Evolutionary conservation across 2,888 invertebrate species (phyloP).

Genomic region (Pristionchus fissidentatus): DNA sequence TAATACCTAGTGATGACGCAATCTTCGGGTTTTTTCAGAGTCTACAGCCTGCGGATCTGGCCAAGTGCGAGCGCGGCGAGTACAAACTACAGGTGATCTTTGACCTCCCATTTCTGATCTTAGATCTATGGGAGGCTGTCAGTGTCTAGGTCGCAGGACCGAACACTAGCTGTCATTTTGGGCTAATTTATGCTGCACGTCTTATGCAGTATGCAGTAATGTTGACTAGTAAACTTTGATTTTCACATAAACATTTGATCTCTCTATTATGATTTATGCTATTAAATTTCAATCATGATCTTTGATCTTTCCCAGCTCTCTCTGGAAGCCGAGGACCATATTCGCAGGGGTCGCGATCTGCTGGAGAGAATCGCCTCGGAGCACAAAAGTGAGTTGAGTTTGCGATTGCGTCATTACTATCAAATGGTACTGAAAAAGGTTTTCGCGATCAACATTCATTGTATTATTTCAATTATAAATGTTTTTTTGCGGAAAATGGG

Average conservation of each 20-base stretch:
- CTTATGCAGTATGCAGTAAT: no score
- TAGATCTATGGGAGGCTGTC: not conserved
- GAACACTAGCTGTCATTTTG: no score
- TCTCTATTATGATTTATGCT: not conserved
- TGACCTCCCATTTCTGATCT: conserved; percentile 40
- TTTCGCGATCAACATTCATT: no score
- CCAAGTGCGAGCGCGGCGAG: conserved; percentile 79
- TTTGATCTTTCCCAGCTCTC: conserved; percentile 77
- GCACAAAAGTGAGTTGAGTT: conserved; percentile 80
- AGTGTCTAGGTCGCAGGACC: no score
- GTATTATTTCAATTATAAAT: no score
- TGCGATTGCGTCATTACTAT: no score
- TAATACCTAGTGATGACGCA: no score
- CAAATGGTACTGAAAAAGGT: no score
- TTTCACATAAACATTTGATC: not conserved
- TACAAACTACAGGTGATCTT: conserved; percentile 80
- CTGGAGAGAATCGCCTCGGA: conserved; percentile 81
- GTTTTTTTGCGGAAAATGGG: no score
- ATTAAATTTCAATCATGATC: conserved; percentile 21
- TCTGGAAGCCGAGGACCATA: conserved; percentile 79
- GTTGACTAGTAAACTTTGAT: no score
- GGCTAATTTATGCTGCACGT: no score
- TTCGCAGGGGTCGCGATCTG: conserved; percentile 79
- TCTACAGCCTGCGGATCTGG: conserved; percentile 80
- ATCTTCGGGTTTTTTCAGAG: no score